Evolutionary conservation across 2,113 vertebrate species (phyloP).

Genomic region (Sinocyclocheilus maitianheensis): DNA sequence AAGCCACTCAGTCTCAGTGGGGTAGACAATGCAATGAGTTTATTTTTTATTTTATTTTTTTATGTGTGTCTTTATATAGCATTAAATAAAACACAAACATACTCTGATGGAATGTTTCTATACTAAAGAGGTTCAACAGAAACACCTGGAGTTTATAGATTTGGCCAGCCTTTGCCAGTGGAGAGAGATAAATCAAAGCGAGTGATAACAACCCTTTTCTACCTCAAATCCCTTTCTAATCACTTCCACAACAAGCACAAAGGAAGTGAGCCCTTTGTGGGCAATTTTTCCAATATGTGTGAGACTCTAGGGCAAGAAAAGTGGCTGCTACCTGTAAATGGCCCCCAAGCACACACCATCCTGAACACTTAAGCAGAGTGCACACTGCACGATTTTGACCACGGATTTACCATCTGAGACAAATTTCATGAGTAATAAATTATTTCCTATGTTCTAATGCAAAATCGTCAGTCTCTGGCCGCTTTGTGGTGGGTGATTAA

Average conservation of each 20-base stretch:
- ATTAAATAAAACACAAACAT: not conserved
- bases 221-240: constrained; percentile 72
- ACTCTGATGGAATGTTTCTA: constrained; percentile 32
- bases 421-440: not conserved
- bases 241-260: constrained; percentile 65
- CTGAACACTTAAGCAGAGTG: not conserved
- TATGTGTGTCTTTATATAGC: not conserved
- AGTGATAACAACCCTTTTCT: constrained; percentile 71
- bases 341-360: not conserved
- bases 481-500: not conserved
- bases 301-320: constrained; percentile 60
- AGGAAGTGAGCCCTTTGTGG: constrained; percentile 54
- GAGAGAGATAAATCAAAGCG: constrained; percentile 71
- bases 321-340: constrained; percentile 42
- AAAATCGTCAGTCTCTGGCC: not conserved
- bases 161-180: constrained; percentile 53
- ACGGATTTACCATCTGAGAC: not conserved
- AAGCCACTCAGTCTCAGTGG: not conserved
- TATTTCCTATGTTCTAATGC: not conserved
- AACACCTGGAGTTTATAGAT: constrained; percentile 68
- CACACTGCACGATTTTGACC: not conserved
- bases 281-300: constrained; percentile 67
- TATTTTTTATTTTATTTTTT: no score
- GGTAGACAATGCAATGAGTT: not conserved
- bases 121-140: constrained; percentile 46